Base-by-base conservation (phyloP, 2,113 vertebrate genomes). In the Neopipo cinnamomea region DNA sequence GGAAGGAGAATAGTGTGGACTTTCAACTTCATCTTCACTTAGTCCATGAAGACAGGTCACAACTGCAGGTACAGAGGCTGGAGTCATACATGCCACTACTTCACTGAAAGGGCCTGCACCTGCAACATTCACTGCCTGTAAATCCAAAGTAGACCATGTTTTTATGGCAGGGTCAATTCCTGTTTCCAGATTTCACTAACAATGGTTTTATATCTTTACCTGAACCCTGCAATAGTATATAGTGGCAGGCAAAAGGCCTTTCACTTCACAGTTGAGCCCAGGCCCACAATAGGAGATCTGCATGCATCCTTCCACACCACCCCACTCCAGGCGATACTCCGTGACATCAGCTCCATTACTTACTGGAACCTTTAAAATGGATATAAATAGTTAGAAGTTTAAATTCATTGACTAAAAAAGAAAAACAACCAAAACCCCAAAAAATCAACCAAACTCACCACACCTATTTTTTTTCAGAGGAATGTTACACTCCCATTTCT, bases 261-360 rank as follows among this genome's bases (percentile, higher is more conserved):
- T 99, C 90, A 99, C 96, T 96, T 99, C 99, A 56, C 99, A 98
- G 96, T 75, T 98, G 84, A 99, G 97, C 33, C 97, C 98, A 27
- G 98, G 96, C 14, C 99, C 99, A 37, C 97, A 99, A 83, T 99
- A 99, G 87, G 98, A 99, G 78, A 98, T 96, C 97, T 99, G 99
- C 99, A 99, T 99, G 96, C 97, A 98, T 82, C 99, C 99, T 96
- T 99, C 99, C 49, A 99, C 98, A 10, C 98, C 98, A 3, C 99
- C 99, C 99, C 99, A 99, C 95, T 99, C 99, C 79, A 99, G 89
- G 9, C 99, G 98, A 94, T 98, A 99, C 94, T 99, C 99, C 0
- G 98, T 98, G 93, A 99, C 97, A 1, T 98, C 98, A 27, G 99
- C 98, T 73, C 99, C 99, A 2, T 99, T 99, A 95, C 98, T 98